Conservation (phyloP, 2,113 vertebrate genomes). For the Tamias sibiricus region DNA sequence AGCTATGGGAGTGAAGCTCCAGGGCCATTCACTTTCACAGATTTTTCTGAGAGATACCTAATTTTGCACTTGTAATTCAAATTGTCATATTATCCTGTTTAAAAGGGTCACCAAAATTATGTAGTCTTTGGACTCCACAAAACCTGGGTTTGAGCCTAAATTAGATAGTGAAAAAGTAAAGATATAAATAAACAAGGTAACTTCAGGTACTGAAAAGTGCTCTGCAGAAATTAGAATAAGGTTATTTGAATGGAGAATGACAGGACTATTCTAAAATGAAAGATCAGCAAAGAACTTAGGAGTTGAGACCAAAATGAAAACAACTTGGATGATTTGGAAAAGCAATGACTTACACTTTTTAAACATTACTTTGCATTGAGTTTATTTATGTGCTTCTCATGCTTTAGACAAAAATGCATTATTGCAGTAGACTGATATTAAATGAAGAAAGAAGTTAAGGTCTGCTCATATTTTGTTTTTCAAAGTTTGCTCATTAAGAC, state of each 20-base stretch:
- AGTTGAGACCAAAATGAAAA: conserved; percentile 8
- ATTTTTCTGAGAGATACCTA: background rate
- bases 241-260: background rate
- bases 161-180: background rate
- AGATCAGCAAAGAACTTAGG: background rate
- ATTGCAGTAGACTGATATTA: background rate
- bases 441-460: too few relatives aligned
- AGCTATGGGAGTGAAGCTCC: background rate
- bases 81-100: background rate
- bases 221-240: background rate
- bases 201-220: background rate
- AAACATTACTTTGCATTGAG: background rate
- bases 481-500: background rate
- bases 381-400: background rate
- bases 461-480: background rate
- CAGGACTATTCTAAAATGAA: background rate
- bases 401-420: background rate
- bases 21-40: background rate
- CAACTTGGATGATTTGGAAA: background rate
- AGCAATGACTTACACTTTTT: background rate
- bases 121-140: background rate
- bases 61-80: background rate
- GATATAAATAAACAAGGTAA: background rate
- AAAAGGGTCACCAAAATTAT: background rate
- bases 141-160: background rate